Evolutionary conservation across 2,113 vertebrate species (phyloP).

Genomic region (Spermophilus dauricus): DNA sequence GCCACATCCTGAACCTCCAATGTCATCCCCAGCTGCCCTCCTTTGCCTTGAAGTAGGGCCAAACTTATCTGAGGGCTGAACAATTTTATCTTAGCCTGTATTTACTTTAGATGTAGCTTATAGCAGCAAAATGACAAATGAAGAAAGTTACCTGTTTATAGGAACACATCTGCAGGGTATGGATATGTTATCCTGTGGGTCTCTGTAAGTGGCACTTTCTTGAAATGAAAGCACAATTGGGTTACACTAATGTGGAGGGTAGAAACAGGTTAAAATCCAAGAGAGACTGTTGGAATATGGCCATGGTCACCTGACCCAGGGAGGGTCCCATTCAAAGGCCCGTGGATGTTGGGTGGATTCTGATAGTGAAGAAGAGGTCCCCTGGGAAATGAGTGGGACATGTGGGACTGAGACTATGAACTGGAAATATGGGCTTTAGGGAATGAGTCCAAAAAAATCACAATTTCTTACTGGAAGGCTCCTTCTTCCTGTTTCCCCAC

Average conservation of each 20-base stretch:
- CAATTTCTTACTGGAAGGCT: not conserved
- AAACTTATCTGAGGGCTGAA: not conserved
- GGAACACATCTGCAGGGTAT: not conserved
- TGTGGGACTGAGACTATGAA: not conserved
- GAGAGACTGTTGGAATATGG: too few species aligned
- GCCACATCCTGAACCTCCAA: too few species aligned
- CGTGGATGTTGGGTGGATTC: not conserved
- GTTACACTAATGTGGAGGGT: not conserved
- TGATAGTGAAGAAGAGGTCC: not conserved
- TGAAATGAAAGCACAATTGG: not conserved
- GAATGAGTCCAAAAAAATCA: fast-evolving
- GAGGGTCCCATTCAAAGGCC: not conserved
- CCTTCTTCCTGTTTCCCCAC: not conserved
- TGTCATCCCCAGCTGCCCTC: not conserved
- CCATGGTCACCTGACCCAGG: not conserved
- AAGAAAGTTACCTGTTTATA: not conserved
- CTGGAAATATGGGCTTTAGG: not conserved
- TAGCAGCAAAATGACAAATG: not conserved
- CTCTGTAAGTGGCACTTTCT: not conserved
- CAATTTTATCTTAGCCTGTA: not conserved
- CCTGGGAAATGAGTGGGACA: not conserved
- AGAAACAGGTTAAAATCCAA: not conserved
- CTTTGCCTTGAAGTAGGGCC: not conserved
- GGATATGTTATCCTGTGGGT: not conserved
- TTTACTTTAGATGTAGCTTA: not conserved